A percentile compares a stretch with the other conserved stretches of the same genome.
phyloP scores from a whole-genome alignment of 2,113 vertebrate genomes.

The Petrocephalus microphthalmus region DNA sequence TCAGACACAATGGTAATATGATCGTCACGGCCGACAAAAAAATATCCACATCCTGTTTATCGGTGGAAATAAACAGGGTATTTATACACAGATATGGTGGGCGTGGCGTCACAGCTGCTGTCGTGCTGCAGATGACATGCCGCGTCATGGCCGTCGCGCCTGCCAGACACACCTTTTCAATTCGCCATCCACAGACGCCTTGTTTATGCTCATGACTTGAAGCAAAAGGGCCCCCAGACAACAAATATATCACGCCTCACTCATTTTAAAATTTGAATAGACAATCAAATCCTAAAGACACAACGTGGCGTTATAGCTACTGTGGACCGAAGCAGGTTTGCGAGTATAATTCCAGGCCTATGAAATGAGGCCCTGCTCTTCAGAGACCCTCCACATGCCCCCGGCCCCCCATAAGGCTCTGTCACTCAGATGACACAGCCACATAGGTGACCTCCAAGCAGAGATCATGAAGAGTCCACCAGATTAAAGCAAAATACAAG shows the following conservation, averaged over 20 bases:
- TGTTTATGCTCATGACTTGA: not conserved
- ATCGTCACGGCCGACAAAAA: not conserved
- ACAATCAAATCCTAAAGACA: not conserved
- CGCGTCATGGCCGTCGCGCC: not conserved
- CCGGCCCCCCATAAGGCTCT: not conserved
- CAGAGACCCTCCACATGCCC: not conserved
- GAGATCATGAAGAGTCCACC: not conserved
- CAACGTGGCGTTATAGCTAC: not conserved
- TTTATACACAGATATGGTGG: not conserved
- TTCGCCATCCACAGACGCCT: not conserved
- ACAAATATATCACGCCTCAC: not conserved
- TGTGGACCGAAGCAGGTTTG: not conserved
- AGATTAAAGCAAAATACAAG: not conserved
- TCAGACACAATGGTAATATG: not conserved
- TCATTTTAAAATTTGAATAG: not conserved
- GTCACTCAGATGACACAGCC: not conserved
- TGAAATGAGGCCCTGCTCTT: not conserved
- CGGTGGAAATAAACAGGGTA: not conserved
- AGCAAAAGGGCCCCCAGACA: not conserved
- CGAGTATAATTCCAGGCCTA: not conserved
- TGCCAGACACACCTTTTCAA: not conserved
- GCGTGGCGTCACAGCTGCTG: not conserved
- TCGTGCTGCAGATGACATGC: not conserved
- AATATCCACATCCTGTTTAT: not conserved
- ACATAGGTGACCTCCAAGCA: not conserved